Base-by-base conservation (phyloP, 2,113 vertebrate genomes). In the Girardinichthys multiradiatus region DNA sequence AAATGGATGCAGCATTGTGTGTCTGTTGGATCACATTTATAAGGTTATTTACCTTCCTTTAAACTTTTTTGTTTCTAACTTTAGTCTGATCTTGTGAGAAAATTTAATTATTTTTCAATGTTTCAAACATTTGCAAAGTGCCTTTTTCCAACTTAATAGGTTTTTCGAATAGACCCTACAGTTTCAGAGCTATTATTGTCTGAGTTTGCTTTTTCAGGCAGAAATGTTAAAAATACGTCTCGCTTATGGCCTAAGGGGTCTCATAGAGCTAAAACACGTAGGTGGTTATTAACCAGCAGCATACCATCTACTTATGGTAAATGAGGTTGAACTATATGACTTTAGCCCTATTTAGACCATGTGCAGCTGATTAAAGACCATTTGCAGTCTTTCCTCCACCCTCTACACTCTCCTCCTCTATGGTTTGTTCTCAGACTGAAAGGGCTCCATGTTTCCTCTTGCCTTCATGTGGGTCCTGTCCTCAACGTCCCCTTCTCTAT, bases 341-440 rank as follows among this genome's bases (percentile, higher is more conserved):
- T 90, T 82, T 31, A 75, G 73, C 27, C 54, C 37, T 83, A 87
- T 88, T 89, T 83, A 86, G 61, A 87, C 31, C 71, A 64, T 82
- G 64, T 58, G 29, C 29, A 64, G 70, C 72, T 84, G 80, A 91
- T 88, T 89, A 89, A 62, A 92, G 90, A 62, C 58, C 30, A n/a
- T 83, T 37, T 70, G 31, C 45, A 27, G 48, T 30, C 29, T 42
- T 31, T 76, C 68, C 79, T 83, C 80, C 68, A 57, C 77, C 83
- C 81, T 68, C 57, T 37, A 45, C 15, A 15, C 68, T 58, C 4
- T 37, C 17, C 60, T 68, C 26, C 68, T 24, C 76, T 81, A 28
- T 89, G 64, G 81, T 86, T 88, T 76, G 59, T 62, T 15, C 51
- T 63, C 51, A 37, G 45, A 27, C 48, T 59, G 9, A n/a, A 60